Conservation (phyloP, 2,113 vertebrate genomes). For the Pardalotus punctatus region DNA sequence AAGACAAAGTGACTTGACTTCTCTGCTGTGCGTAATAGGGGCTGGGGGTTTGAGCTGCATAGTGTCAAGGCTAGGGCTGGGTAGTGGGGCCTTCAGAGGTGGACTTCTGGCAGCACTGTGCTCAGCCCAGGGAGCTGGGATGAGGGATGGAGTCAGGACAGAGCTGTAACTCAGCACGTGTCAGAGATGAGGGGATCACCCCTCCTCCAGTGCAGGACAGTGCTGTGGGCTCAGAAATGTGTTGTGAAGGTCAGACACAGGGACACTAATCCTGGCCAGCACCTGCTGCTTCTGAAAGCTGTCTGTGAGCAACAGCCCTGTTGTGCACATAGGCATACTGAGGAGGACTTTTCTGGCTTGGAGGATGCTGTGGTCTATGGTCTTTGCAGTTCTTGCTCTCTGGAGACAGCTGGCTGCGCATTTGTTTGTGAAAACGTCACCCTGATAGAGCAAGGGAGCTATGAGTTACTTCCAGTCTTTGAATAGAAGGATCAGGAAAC, state of each 20-base stretch:
- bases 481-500: neutral
- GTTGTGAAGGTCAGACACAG: neutral
- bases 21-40: neutral
- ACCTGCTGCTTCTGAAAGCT: neutral
- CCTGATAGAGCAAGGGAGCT: neutral
- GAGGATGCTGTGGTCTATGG: neutral
- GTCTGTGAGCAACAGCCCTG: neutral
- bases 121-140: fast-evolving
- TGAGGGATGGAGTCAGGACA: neutral
- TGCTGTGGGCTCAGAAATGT: neutral
- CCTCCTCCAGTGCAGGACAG: neutral
- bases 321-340: neutral
- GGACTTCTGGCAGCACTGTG: neutral
- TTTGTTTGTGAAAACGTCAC: neutral
- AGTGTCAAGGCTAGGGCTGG: neutral
- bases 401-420: neutral
- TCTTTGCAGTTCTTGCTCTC: neutral
- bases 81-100: neutral
- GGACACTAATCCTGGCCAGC: neutral
- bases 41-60: neutral
- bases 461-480: neutral
- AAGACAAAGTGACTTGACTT: neutral
- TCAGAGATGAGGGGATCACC: neutral
- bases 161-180: neutral
- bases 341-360: neutral